Evolutionary conservation across 2,113 vertebrate genomes (phyloP), one percentile per base, ranked within the genome.

Genomic region (Cynoglossus semilaevis): DNA sequence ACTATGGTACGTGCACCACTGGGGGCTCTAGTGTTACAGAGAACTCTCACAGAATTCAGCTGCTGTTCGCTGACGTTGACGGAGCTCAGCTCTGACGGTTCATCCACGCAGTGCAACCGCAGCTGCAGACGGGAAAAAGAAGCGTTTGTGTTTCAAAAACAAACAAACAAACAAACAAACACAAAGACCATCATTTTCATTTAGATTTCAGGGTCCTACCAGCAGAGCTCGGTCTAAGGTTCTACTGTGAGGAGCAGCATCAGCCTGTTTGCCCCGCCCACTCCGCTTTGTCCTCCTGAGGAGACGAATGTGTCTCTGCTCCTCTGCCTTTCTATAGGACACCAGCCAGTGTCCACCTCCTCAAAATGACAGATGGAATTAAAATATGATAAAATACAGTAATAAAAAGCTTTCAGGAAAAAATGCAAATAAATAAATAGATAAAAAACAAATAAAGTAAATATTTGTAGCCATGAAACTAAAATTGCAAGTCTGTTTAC

Each of bases 11-110:
- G 22, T 29, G 22, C 3, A 2, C 22, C 22, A 29, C 22, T 29
- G 22, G 22, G 2, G 2, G 22, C 22, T 29, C 22, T 29, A 29
- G 22, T 29, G 22, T 29, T 29, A 44, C 16, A 45, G 19, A 41
- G 7, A 15, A 15, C 17, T 62, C 90, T 88, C 87, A 95, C 94
- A 73, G 83, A 77, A 45, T 74, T 78, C 49, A 96, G 79, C 18
- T 89, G 86, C 74, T 85, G 85, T 53, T 90, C 89, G 7, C 88
- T 94, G 64, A 95, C 77, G 14, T 94, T 80, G 49, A 94, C 67
- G 9, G 54, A 88, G 81, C 90, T 93, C 41, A 96, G 84, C 12
- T 95, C 91, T 1, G 89, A 89, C 0, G 94, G 92, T 7, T 81
- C 77, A 42, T 81, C 87, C 47, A 93, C 89, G 58, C 55, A 59